phyloP scores from a whole-genome alignment of 1,140 invertebrate species.

The Macrosteles quadrilineatus region DNA sequence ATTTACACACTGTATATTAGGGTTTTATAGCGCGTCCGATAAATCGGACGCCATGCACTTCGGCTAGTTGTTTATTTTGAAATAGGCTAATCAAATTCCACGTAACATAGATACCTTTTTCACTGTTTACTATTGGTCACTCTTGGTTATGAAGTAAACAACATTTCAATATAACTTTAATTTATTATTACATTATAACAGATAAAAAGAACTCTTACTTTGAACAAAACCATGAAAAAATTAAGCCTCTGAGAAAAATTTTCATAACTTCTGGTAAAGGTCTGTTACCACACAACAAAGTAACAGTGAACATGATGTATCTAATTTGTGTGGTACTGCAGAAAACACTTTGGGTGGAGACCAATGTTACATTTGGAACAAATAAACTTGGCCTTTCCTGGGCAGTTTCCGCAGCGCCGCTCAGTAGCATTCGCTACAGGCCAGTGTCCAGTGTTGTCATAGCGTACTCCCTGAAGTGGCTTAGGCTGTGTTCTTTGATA shows the following conservation, averaged over 20 bases:
- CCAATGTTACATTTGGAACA: not conserved
- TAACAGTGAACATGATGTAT: too few species aligned
- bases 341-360: not conserved
- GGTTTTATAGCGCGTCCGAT: too few species aligned
- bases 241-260: not conserved
- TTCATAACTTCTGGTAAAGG: too few species aligned
- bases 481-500: not conserved
- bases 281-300: too few species aligned
- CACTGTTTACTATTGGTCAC: not conserved
- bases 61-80: too few species aligned
- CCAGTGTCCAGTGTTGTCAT: too few species aligned
- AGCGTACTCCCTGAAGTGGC: too few species aligned
- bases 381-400: too few species aligned
- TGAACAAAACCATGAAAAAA: not conserved
- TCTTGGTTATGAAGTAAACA: not conserved
- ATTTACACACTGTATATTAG: too few species aligned
- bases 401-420: not conserved
- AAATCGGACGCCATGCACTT: too few species aligned
- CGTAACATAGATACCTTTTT: not conserved
- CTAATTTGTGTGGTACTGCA: not conserved
- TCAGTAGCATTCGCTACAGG: not conserved
- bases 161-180: not conserved
- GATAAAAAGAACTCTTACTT: not conserved
- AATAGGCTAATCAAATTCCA: not conserved
- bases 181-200: not conserved